A percentile compares a stretch with the other conserved stretches of the same genome.
Conservation (phyloP, 2,888 invertebrate genomes). For the Heliconius ismenius region DNA sequence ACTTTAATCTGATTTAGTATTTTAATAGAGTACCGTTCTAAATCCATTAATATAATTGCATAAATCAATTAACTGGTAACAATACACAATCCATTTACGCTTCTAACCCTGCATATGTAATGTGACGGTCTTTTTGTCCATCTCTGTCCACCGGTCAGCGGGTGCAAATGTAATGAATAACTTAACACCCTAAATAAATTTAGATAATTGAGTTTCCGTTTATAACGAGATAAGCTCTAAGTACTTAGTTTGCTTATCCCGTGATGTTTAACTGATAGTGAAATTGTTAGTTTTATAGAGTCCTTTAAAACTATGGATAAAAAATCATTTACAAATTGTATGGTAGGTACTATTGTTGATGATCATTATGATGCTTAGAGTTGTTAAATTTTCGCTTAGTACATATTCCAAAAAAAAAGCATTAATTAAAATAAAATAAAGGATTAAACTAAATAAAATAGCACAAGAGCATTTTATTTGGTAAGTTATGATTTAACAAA, state of each 20-base stretch:
- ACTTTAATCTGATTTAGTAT: constrained; percentile 26
- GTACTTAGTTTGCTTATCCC: constrained; percentile 11
- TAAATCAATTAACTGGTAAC: constrained; percentile 53
- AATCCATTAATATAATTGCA: constrained; percentile 45
- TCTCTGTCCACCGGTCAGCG: constrained; percentile 60
- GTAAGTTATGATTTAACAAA: too few relatives aligned
- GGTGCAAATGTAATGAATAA: constrained; percentile 65
- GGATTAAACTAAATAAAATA: neutral
- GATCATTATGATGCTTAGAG: too few relatives aligned
- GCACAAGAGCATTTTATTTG: too few relatives aligned
- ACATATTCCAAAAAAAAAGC: neutral
- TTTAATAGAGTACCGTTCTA: constrained; percentile 24
- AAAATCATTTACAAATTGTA: neutral
- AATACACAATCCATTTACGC: constrained; percentile 56
- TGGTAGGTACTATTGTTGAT: too few relatives aligned
- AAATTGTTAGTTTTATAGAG: neutral
- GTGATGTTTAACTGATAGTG: neutral
- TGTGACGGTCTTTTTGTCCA: constrained; percentile 66
- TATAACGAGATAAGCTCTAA: constrained; percentile 22
- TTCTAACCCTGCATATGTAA: constrained; percentile 69
- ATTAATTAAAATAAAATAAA: neutral
- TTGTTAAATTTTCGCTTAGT: too few relatives aligned
- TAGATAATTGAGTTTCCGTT: constrained; percentile 40
- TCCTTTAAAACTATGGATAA: neutral
- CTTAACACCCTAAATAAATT: constrained; percentile 55